Evolutionary conservation across 2,797 vertebrate genomes (phyloP), one percentile per base, ranked within the genome.

Genomic region (Sylvilagus floridanus): DNA sequence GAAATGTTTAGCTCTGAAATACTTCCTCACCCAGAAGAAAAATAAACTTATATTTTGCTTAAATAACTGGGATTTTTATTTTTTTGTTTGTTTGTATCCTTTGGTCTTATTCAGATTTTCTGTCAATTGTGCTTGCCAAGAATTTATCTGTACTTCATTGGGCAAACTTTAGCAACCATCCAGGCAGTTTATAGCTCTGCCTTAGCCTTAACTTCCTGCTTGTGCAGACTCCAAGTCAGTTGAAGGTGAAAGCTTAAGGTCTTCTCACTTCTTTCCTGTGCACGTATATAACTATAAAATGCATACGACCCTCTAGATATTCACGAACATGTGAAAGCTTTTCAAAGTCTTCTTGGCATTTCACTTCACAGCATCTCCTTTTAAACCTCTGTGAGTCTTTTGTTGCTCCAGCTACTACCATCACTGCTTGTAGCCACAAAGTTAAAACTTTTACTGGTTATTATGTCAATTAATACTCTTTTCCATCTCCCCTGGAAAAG

Each of bases 31-130:
- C 17, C 9, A n/a, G 3, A 62, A 86, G 52, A 66, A n/a, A 93
- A 93, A 84, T 60, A 42, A 75, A 71, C 7, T 47, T 75, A 37
- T n/a, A 37, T 86, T 52, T 91, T 94, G 10, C 62, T 89, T 78
- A 72, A 92, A 26, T 52, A 12, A 47, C 19, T 54, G n/a, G 30
- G 47, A 32, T 76, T 26, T 85, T 32, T 37, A 4, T 62, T 72
- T 81, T 81, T 66, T 57, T 84, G 26, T 76, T 90, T 82, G 75
- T 28, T 88, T 16, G 68, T 66, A 9, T 63, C 60, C 60, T 88
- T 81, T 88, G 47, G 19, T 79, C 71, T 92, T 95, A 30, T 63
- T 82, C 83, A 65, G 30, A 42, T 50, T 75, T 72, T 52, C 37
- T 63, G 21, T 87, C 42, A 69, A 17, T 57, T 81, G 16, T 81